Evolutionary conservation across 2,113 vertebrate genomes (phyloP).

Genomic region (Accipiter virgatus): DNA sequence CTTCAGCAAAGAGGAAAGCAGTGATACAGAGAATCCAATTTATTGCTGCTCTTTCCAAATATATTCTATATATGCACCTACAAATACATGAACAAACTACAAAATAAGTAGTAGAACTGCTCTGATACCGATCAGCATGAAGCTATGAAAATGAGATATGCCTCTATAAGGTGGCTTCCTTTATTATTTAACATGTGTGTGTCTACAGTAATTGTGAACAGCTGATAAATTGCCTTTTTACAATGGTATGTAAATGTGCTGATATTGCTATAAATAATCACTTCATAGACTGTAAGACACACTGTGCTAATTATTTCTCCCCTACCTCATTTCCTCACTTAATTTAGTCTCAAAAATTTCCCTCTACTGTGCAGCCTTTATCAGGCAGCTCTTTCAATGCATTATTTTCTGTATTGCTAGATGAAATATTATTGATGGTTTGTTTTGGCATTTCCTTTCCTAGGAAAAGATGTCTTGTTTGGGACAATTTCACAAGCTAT

Average conservation of each 20-base stretch:
- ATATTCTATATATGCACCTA: background rate
- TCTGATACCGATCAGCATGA: background rate
- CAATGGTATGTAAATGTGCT: background rate
- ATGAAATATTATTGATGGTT: constrained; percentile 12
- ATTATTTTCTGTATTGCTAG: background rate
- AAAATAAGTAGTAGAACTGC: background rate
- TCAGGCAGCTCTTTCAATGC: background rate
- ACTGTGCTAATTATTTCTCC: background rate
- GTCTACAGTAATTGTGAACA: background rate
- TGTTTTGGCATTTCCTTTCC: constrained; percentile 1
- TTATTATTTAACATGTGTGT: background rate
- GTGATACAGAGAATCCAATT: background rate
- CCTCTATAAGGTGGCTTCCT: background rate
- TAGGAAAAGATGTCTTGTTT: background rate
- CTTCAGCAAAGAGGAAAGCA: background rate
- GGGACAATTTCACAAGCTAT: constrained; percentile 21
- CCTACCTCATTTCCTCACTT: background rate
- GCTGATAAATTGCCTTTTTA: background rate
- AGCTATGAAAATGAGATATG: background rate
- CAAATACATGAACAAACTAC: background rate
- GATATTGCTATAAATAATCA: background rate
- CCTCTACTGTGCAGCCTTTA: background rate
- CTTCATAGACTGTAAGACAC: background rate
- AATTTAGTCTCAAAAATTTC: background rate
- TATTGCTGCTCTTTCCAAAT: background rate